phyloP scores from a whole-genome alignment of 2,888 invertebrate species.

The Melinaea marsaeus region DNA sequence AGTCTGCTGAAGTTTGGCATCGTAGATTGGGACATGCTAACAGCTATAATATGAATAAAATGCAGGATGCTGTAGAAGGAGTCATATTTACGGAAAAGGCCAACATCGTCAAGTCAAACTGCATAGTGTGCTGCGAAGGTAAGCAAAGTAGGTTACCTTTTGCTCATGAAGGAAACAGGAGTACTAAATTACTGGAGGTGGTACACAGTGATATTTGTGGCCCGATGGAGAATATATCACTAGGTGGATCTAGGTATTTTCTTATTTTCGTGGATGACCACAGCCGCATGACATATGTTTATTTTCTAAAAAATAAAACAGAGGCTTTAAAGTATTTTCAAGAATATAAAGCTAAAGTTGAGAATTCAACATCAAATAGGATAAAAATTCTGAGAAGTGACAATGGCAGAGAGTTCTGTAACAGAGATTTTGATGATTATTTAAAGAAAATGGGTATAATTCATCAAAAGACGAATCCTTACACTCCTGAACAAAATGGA shows the following conservation, averaged over 20 bases:
- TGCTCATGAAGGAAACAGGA: slow-evolving; percentile 19
- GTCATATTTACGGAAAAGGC: slow-evolving; percentile 7
- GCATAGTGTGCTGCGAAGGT: slow-evolving; percentile 14
- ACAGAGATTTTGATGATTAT: slow-evolving; percentile 18
- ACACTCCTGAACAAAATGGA: slow-evolving; percentile 41
- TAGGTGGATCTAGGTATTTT: slow-evolving; percentile 18
- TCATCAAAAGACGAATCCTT: slow-evolving; percentile 28
- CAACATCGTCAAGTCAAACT: too few species aligned
- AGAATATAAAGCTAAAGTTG: slow-evolving; percentile 37
- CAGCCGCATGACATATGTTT: not conserved
- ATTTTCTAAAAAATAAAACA: slow-evolving; percentile 35
- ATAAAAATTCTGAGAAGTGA: slow-evolving; percentile 39
- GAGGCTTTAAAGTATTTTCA: slow-evolving; percentile 31
- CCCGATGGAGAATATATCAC: slow-evolving; percentile 22
- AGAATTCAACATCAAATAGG: slow-evolving; percentile 35
- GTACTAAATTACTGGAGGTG: slow-evolving; percentile 19
- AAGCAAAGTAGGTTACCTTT: slow-evolving; percentile 17
- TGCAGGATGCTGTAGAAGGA: slow-evolving; percentile 17
- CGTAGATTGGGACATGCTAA: slow-evolving; percentile 28
- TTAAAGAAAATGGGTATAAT: slow-evolving; percentile 35
- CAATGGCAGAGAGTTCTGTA: slow-evolving; percentile 23
- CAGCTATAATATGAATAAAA: slow-evolving; percentile 24
- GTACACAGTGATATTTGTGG: slow-evolving; percentile 29
- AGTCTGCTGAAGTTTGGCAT: slow-evolving; percentile 21
- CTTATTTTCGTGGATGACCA: slow-evolving; percentile 19